These are phyloP conservation scores for Collichthys lucidus DNA, from an alignment of 2,113 vertebrate species.

Conservation along the genomic window DNA sequence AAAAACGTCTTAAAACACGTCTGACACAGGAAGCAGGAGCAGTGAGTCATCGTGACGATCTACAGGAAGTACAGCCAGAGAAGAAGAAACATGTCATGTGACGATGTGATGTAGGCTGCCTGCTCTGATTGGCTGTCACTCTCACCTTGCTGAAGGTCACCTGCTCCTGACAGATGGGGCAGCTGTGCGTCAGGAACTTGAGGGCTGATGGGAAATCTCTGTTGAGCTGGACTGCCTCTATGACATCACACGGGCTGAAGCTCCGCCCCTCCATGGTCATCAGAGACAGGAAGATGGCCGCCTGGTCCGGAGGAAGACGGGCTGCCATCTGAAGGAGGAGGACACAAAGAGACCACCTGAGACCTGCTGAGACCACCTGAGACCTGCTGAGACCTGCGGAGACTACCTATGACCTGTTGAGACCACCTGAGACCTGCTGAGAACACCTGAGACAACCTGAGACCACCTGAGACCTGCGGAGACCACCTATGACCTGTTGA, in stretches of 20 bases:
- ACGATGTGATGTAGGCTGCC: slow-evolving; percentile 30
- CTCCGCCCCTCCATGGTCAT: slow-evolving; percentile 73
- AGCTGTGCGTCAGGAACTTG: slow-evolving; percentile 82
- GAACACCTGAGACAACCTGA: too few relatives aligned
- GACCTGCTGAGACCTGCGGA: too few relatives aligned
- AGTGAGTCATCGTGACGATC: slow-evolving; percentile 87
- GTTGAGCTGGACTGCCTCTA: slow-evolving; percentile 82
- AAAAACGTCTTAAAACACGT: slow-evolving; percentile 83
- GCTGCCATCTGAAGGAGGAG: slow-evolving; percentile 39
- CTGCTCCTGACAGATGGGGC: slow-evolving; percentile 84
- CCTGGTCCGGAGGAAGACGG: slow-evolving; percentile 71
- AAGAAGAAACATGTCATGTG: slow-evolving; percentile 71
- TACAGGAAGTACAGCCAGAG: slow-evolving; percentile 39
- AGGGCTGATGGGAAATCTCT: slow-evolving; percentile 79
- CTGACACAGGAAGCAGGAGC: slow-evolving; percentile 83
- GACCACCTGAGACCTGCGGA: too few relatives aligned
- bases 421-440: too few relatives aligned
- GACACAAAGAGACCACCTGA: background rate
- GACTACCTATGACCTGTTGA: too few relatives aligned
- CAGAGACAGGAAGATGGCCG: slow-evolving; percentile 71
- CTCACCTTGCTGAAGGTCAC: slow-evolving; percentile 84
- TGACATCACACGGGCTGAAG: slow-evolving; percentile 75
- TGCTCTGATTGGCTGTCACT: too few relatives aligned
- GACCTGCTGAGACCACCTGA: background rate
- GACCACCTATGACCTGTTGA: too few relatives aligned